Conservation (phyloP, 2,888 invertebrate genomes). For the Drosophila anomalata region DNA sequence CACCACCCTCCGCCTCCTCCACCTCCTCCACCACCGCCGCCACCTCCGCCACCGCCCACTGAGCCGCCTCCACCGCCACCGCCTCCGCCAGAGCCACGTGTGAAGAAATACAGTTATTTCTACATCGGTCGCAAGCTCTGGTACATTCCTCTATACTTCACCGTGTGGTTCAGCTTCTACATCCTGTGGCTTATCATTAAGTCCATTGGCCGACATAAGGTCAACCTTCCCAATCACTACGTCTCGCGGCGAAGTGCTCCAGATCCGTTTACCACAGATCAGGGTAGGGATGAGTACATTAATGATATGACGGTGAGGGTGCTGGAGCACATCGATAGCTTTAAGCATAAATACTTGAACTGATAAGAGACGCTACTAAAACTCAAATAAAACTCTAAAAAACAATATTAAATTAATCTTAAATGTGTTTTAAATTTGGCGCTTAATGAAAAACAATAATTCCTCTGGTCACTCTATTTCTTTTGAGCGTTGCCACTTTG, state of each 20-base stretch:
- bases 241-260: constrained; percentile 74
- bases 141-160: constrained; percentile 89
- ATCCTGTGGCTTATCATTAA: constrained; percentile 88
- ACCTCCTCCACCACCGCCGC: constrained; percentile 71
- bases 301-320: constrained; percentile 81
- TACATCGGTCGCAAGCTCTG: constrained; percentile 89
- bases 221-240: constrained; percentile 83
- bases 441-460: neutral
- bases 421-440: constrained; percentile 1
- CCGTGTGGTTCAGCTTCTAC: constrained; percentile 87
- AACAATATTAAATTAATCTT: constrained; percentile 22
- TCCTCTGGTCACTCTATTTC: neutral
- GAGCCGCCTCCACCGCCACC: constrained; percentile 75
- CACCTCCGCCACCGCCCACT: constrained; percentile 67
- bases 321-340: constrained; percentile 82
- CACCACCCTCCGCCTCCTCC: constrained; percentile 70
- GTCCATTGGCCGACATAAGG: constrained; percentile 88
- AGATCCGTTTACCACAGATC: constrained; percentile 60
- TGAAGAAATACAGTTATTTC: constrained; percentile 88
- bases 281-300: constrained; percentile 73
- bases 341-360: constrained; percentile 78
- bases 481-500: neutral
- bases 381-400: constrained; percentile 48
- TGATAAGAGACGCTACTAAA: constrained; percentile 39
- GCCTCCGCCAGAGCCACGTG: constrained; percentile 83